Conservation (phyloP, 2,888 invertebrate genomes). For the Tipula helvola region DNA sequence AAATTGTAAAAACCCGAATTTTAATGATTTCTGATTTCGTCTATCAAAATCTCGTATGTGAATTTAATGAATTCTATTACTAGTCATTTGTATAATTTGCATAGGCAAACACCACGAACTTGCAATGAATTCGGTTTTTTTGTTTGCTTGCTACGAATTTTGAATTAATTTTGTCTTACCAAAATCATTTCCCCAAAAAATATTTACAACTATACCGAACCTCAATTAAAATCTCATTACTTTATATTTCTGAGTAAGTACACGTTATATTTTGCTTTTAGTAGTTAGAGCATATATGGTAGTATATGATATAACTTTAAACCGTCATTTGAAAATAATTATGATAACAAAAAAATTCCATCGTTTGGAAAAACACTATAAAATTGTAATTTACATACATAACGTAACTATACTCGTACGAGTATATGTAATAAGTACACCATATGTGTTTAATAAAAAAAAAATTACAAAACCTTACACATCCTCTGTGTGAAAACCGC, state of each 20-base stretch:
- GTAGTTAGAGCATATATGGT: background rate
- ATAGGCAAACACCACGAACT: background rate
- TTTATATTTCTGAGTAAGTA: background rate
- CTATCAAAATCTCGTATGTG: background rate
- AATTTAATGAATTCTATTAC: background rate
- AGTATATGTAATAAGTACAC: background rate
- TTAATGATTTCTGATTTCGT: background rate
- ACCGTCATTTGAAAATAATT: background rate
- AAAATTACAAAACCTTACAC: background rate
- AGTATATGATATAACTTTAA: background rate
- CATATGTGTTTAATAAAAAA: background rate
- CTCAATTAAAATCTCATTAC: slow-evolving; percentile 4
- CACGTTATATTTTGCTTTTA: background rate
- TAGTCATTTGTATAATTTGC: background rate
- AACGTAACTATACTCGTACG: background rate
- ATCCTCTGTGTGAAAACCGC: background rate
- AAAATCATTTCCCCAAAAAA: background rate
- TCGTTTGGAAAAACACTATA: background rate
- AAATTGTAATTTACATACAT: background rate
- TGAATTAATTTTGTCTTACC: background rate
- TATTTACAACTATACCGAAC: background rate
- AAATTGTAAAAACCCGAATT: background rate
- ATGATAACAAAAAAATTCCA: background rate
- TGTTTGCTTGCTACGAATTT: background rate
- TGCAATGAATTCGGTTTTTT: background rate